These are phyloP conservation scores for Aproaerema taeniolella DNA, from an alignment of 2,888 invertebrate genomes.

Conservation along the genomic window DNA sequence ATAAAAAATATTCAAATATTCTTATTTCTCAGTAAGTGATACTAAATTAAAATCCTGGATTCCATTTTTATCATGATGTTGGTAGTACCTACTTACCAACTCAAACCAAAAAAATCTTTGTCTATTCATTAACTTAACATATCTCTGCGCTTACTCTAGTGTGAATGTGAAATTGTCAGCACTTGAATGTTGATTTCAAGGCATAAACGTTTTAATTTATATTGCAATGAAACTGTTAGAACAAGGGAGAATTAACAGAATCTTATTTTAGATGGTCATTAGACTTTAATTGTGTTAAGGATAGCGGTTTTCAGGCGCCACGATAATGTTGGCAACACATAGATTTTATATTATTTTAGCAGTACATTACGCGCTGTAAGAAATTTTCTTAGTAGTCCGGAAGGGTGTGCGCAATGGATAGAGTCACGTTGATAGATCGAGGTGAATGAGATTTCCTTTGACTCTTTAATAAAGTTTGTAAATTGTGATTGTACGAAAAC, in stretches of 20 bases:
- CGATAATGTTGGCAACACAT: constrained; percentile 10
- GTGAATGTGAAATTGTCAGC: constrained; percentile 14
- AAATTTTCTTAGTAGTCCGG: too few relatives aligned
- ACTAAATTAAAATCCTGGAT: too few relatives aligned
- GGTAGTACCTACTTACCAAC: background rate
- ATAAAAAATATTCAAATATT: too few relatives aligned
- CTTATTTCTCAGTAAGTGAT: too few relatives aligned
- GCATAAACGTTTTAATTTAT: constrained; percentile 28
- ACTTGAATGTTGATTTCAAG: constrained; percentile 12
- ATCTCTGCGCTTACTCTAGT: too few relatives aligned
- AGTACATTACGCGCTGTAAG: constrained; percentile 4
- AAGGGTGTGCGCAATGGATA: constrained; percentile 7
- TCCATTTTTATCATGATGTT: background rate
- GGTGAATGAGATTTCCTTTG: constrained; percentile 6
- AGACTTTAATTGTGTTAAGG: constrained; percentile 61
- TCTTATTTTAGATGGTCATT: constrained; percentile 57
- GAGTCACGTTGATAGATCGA: constrained; percentile 9
- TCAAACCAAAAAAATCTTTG: too few relatives aligned
- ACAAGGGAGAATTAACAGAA: constrained; percentile 41
- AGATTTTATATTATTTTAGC: constrained; percentile 9
- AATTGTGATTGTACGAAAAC: too few relatives aligned
- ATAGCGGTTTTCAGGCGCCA: constrained; percentile 21
- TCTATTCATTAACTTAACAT: too few relatives aligned
- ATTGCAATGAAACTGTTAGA: constrained; percentile 39
- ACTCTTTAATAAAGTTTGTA: too few relatives aligned